Conservation (phyloP, 2,888 invertebrate genomes). For the Amphiduros pacificus region DNA sequence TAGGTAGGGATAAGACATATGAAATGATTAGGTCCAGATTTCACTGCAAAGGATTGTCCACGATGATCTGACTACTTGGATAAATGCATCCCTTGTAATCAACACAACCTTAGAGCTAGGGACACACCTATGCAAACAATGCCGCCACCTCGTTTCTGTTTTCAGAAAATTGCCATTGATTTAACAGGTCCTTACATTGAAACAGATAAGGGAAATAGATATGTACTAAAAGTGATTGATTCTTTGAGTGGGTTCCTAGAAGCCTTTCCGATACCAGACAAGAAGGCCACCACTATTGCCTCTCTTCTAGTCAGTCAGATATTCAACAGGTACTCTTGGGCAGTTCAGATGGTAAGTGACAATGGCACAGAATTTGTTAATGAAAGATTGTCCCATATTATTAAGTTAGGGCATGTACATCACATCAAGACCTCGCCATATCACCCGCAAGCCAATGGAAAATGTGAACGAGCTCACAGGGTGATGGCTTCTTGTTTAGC, state of each 20-base stretch:
- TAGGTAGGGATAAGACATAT: neutral
- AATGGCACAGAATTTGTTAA: slow-evolving; percentile 1
- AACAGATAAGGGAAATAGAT: neutral
- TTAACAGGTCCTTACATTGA: neutral
- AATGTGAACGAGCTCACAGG: neutral
- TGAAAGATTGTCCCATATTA: neutral
- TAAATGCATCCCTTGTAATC: neutral
- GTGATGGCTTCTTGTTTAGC: neutral
- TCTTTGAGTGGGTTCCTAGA: neutral
- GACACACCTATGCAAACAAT: neutral
- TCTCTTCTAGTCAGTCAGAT: neutral
- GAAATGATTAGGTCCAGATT: neutral
- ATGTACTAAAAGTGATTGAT: neutral
- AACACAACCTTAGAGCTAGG: neutral
- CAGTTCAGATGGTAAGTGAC: neutral
- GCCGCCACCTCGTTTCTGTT: neutral
- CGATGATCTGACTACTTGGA: neutral
- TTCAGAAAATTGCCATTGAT: neutral
- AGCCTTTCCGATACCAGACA: neutral
- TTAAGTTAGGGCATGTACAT: neutral
- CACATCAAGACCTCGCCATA: neutral
- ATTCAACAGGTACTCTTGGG: neutral
- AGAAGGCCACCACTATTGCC: neutral
- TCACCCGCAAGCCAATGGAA: neutral
- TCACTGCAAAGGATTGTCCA: neutral